Percentiles rank a stretch among this genome's conserved stretches.
Evolutionary conservation across 2,797 vertebrate species (phyloP).

Genomic region (Cryptoblepharus egeriae): DNA sequence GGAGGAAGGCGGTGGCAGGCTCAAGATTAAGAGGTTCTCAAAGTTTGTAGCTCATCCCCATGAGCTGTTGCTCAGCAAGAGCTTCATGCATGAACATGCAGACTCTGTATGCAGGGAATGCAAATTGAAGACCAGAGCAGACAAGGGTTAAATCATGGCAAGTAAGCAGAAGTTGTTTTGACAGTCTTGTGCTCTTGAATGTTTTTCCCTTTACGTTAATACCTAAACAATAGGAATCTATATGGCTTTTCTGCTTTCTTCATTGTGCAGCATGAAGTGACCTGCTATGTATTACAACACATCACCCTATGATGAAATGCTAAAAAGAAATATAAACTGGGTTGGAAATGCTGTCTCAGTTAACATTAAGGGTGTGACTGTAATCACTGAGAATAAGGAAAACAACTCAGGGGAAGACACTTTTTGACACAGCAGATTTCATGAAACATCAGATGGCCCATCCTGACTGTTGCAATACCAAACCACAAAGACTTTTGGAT

Average conservation of each 20-base stretch:
- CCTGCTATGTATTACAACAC: slow-evolving; percentile 50
- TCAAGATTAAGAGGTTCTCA: too few relatives aligned
- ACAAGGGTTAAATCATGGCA: slow-evolving; percentile 35
- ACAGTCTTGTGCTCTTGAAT: slow-evolving; percentile 47
- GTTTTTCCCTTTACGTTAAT: slow-evolving; percentile 61
- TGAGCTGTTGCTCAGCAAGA: too few relatives aligned
- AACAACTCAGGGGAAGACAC: slow-evolving; percentile 22
- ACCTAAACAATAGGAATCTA: slow-evolving; percentile 37
- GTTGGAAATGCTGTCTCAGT: slow-evolving; percentile 54
- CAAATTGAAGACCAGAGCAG: slow-evolving; percentile 49
- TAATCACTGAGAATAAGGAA: slow-evolving; percentile 15
- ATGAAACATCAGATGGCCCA: background rate
- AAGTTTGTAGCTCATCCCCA: too few relatives aligned
- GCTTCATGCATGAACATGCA: too few relatives aligned
- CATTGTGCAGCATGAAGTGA: slow-evolving; percentile 68
- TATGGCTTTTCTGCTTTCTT: slow-evolving; percentile 63
- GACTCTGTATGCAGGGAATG: slow-evolving; percentile 31
- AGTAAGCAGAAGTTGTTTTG: slow-evolving; percentile 56
- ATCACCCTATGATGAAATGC: slow-evolving; percentile 44
- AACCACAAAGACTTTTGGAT: background rate
- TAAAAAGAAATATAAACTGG: slow-evolving; percentile 31
- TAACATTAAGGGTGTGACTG: slow-evolving; percentile 38
- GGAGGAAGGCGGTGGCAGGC: too few relatives aligned
- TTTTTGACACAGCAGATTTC: background rate
- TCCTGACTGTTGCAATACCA: slow-evolving; percentile 22